Conservation (phyloP, 2,888 invertebrate genomes). For the Crocallis elinguaria region DNA sequence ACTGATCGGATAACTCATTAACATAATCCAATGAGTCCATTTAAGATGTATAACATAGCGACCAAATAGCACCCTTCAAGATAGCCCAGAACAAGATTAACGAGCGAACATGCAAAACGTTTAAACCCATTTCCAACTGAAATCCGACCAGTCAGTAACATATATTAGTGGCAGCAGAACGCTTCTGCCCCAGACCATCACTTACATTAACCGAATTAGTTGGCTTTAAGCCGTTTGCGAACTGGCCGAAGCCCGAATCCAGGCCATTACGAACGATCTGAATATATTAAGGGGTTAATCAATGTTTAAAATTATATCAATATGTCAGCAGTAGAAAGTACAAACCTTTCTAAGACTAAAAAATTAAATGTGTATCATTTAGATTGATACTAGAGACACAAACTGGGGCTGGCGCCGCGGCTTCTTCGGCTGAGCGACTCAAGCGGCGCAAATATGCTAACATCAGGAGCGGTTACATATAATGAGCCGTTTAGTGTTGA, state of each 20-base stretch:
- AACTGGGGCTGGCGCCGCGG: no score
- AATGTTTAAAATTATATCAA: background rate
- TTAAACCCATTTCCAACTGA: slow-evolving; percentile 82
- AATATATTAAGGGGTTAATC: slow-evolving; percentile 49
- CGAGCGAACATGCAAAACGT: slow-evolving; percentile 83
- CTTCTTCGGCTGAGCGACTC: no score
- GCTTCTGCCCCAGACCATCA: slow-evolving; percentile 80
- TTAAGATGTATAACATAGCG: slow-evolving; percentile 45
- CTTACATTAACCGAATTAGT: slow-evolving; percentile 83
- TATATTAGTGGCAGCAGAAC: slow-evolving; percentile 81
- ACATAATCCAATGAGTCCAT: slow-evolving; percentile 8
- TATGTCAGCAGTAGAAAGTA: background rate
- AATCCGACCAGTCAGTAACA: slow-evolving; percentile 84
- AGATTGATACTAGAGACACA: no score
- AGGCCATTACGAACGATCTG: slow-evolving; percentile 64
- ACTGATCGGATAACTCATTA: background rate
- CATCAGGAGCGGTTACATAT: no score
- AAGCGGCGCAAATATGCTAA: no score
- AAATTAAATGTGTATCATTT: no score
- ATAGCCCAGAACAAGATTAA: slow-evolving; percentile 81
- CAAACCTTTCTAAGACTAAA: no score
- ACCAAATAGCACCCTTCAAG: slow-evolving; percentile 66
- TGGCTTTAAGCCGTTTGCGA: slow-evolving; percentile 70
- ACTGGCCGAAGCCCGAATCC: slow-evolving; percentile 56
- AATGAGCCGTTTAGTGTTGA: no score